Percentiles rank a stretch among this genome's conserved stretches.
Conservation (phyloP, 2,113 vertebrate genomes). For the Hippocampus barbouri region DNA sequence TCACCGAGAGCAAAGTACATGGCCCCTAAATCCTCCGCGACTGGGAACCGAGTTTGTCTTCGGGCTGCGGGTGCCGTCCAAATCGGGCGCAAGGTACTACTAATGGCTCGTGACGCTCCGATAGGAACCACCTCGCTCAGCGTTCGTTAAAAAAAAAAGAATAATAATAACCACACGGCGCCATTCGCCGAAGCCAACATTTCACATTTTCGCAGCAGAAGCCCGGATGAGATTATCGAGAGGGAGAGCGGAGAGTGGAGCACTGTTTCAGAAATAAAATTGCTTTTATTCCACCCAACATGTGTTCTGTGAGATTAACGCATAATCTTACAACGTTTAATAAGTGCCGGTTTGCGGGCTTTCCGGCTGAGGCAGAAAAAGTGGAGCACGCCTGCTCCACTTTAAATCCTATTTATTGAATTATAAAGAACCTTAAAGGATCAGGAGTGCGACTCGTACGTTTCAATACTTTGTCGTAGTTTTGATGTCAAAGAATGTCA, state of each 20-base stretch:
- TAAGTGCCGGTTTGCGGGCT: constrained; percentile 70
- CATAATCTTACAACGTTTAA: constrained; percentile 78
- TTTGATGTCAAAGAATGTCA: constrained; percentile 54
- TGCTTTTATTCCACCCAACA: constrained; percentile 89
- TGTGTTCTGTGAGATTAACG: constrained; percentile 87
- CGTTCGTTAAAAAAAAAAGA: constrained; percentile 26
- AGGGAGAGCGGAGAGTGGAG: constrained; percentile 69
- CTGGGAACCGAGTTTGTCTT: constrained; percentile 62
- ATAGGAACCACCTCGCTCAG: constrained; percentile 47
- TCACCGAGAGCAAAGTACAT: constrained; percentile 65
- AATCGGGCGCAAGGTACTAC: constrained; percentile 35
- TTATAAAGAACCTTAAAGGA: constrained; percentile 85
- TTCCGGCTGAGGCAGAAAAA: constrained; percentile 67
- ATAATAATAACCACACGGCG: constrained; percentile 28
- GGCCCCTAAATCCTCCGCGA: constrained; percentile 66
- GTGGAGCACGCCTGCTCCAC: constrained; percentile 63
- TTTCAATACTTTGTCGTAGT: constrained; percentile 74
- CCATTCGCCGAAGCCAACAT: constrained; percentile 48
- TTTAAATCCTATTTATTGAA: constrained; percentile 82
- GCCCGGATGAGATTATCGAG: constrained; percentile 71
- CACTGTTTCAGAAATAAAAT: constrained; percentile 83
- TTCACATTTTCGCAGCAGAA: constrained; percentile 63
- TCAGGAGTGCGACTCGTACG: constrained; percentile 71
- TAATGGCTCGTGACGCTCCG: constrained; percentile 47
- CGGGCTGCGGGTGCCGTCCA: constrained; percentile 41